Base-by-base conservation (phyloP, 1,140 invertebrate genomes). In the Caenorhabditis latens region DNA sequence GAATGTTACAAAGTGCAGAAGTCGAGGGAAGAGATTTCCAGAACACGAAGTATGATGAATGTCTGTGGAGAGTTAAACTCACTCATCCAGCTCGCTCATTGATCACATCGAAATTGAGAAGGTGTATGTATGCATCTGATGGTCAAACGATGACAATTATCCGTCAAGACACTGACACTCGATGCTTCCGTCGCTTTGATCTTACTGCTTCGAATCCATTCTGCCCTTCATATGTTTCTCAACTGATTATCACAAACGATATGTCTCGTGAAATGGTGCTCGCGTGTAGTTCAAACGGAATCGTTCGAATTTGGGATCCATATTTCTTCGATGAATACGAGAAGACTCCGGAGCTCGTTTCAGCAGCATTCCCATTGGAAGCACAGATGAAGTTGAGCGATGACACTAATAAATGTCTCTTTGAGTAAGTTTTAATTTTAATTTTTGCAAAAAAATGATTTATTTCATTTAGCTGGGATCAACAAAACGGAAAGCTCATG, bases 261-360 rank as follows among this genome's bases (percentile, higher is more conserved):
- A 75, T 89, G 83, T 91, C 91, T 32, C 89, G 90, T n/a, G 91
- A 91, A 88, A 21, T 91, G 71, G 57, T 91, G 9, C 83, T 91
- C 42, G 88, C 89, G 24, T 90, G 91, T 19, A 86, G 90, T 5
- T 40, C 79, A 7, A 90, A 92, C 75, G 91, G 91, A 5, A 48
- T 91, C 13, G 42, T 91, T 21, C 86, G 90, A 19, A 88, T 91
- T 4, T 91, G 91, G 91, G 91, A 91, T 87, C 90, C 90, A 19
- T 84, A 58, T 46, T 91, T 91, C 67, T 8, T 50, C 19, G 40
- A 79, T 32, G 71, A 79, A 1, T 79, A 50, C n/a, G 46, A 43
- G 19, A 79, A 79, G 14, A 67, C 85, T 16, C 67, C 88, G 11
- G 65, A 40, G 2, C 21, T 88, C 19, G 58, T 86, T 21, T 91